Evolutionary conservation across 2,888 invertebrate genomes (phyloP), one percentile per base, ranked within the genome.

Genomic region (Calameuta pallipes): DNA sequence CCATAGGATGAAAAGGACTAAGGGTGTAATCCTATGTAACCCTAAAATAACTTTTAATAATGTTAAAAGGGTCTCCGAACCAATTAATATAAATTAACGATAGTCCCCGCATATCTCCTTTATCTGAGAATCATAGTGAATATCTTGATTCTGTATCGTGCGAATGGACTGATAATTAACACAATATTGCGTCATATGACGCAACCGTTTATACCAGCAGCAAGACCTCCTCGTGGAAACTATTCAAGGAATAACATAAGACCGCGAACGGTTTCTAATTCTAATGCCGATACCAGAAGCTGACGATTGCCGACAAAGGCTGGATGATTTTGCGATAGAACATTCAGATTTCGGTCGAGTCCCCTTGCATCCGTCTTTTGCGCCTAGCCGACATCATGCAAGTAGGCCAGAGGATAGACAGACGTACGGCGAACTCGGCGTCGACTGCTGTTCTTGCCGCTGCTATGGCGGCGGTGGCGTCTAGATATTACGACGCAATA

Each of bases 401-500:
- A 90, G 88, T 90, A 89, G 89, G 89, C 86, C 90, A 89, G 88
- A 41, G 41, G 41, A 87, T 89, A 89, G 87, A 85, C 85, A 74
- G 35, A 15, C 36, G 77, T 69, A 69, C 73, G 41, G 41, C 41
- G 41, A 41, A 2, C 15, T 41, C 41, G 41, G 41, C 41, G 41
- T 41, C 41, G 41, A 41, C 41, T 41, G 41, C 41, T 41, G 15
- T 15, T 41, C 6, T 15, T 15, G 15, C 41, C 6, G 41, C 36
- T 41, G 41, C 41, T 41, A 41, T 15, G 75, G 75, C 75, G 78
- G 75, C 78, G 75, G 78, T 80, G 83, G 80, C 84, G 84, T 86
- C 86, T 87, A 88, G 88, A 86, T 89, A 87, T 87, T 85, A 87
- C 89, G 88, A 87, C 87, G 89, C 87, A 89, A 88, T 88, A 88